phyloP scores from a whole-genome alignment of 2,797 vertebrate genomes.

The Halcyon smyrnensis region DNA sequence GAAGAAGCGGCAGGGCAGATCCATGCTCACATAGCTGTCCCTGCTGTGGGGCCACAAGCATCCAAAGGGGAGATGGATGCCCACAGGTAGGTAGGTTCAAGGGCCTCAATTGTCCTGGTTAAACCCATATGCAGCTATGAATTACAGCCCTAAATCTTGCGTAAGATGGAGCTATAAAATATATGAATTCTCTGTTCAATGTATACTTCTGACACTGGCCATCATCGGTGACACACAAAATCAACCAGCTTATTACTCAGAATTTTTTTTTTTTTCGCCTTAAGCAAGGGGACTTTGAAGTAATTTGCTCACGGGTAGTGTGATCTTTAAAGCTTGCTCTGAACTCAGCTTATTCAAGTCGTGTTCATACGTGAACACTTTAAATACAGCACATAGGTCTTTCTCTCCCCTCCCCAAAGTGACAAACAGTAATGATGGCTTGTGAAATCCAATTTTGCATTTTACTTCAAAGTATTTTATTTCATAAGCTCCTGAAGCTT shows the following conservation, averaged over 20 bases:
- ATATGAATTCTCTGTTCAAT: not conserved
- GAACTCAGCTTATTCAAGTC: not conserved
- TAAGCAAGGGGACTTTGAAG: not conserved
- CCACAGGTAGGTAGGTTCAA: not conserved
- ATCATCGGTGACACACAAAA: not conserved
- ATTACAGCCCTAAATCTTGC: not conserved
- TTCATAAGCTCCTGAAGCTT: constrained; percentile 34
- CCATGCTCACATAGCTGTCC: accelerated
- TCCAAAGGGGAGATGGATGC: not conserved
- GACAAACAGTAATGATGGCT: constrained; percentile 8
- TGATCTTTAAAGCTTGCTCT: constrained; percentile 7
- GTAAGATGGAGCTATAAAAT: not conserved
- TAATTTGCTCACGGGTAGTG: not conserved
- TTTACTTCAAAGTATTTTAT: constrained; percentile 51
- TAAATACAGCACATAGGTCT: not conserved
- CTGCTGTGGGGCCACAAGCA: accelerated
- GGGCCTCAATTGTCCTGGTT: not conserved
- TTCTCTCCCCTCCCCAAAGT: constrained; percentile 1
- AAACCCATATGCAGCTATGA: not conserved
- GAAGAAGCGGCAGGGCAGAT: not conserved
- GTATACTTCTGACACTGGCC: not conserved
- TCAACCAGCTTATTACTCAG: not conserved
- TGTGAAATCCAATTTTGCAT: constrained; percentile 24
- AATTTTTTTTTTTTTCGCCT: not conserved
- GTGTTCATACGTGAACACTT: not conserved